Base-by-base conservation (phyloP, 2,797 vertebrate genomes). In the Cuniculus paca region DNA sequence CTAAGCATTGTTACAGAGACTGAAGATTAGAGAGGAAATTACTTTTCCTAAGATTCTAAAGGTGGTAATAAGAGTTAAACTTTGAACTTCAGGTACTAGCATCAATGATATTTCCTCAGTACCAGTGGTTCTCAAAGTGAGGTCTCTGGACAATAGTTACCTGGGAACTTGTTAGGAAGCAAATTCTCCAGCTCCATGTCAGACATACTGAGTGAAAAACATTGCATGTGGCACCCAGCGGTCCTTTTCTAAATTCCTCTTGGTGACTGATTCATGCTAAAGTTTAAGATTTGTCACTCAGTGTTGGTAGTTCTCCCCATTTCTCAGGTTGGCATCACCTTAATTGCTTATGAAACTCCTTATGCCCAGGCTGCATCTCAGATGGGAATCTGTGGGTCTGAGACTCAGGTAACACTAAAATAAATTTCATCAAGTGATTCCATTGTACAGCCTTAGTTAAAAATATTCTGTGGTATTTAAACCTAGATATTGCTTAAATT, bases 1-100 rank as follows among this genome's bases (percentile, higher is more conserved):
- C 31, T 65, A 90, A 80, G 50, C 85, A 74, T 93, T 96, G 6
- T 84, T 97, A 81, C 56, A 86, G 82, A 96, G 70, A 97, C 77
- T 78, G 50, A 91, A 90, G 17, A 79, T 78, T 50, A 94, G 36
- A 85, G 42, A 63, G 79, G 60, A 94, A 88, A 63, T 82, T 84
- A 91, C 42, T 90, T 96, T 96, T 74, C 22, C 36, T 84, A 58
- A 50, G 61, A 65, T 91, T 61, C 39, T 7, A 11, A 20, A 74
- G 58, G 54, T 90, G 16, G 36, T 79, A 72, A 78, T 93, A 78
- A 48, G 10, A 82, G 85, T 88, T 88, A 92, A 91, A 93, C 42
- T 79, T 16, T 63, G 68, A 77, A 56, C 39, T 81, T 80, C 12
- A 58, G 39, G 26, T 90, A 48, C 74, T 50, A 70, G 48, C 6